Conservation (phyloP, 2,888 invertebrate species). For the Epirrita christyi region DNA sequence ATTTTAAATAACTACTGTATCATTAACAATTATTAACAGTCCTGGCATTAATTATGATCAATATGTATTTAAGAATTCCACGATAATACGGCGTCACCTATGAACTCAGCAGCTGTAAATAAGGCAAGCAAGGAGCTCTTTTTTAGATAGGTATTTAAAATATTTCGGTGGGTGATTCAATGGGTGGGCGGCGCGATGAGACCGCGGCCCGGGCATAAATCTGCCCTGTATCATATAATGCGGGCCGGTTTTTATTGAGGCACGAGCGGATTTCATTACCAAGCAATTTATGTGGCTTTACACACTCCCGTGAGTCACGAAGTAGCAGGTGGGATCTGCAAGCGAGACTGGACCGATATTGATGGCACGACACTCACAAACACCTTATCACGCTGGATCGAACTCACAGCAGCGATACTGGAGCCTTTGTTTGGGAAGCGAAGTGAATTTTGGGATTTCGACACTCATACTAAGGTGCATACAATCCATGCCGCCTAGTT, state of each 20-base stretch:
- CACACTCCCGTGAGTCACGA: constrained; percentile 24
- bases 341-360: too few relatives aligned
- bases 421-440: neutral
- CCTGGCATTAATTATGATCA: too few relatives aligned
- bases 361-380: too few relatives aligned
- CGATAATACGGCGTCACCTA: constrained; percentile 17
- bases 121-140: constrained; percentile 32
- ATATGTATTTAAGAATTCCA: neutral
- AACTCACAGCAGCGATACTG: neutral
- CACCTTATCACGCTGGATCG: neutral
- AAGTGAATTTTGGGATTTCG: neutral
- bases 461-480: neutral
- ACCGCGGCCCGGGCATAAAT: constrained; percentile 43
- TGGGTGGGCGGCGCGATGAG: constrained; percentile 33
- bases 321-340: too few relatives aligned
- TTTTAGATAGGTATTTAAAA: constrained; percentile 46
- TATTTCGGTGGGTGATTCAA: constrained; percentile 40
- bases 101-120: constrained; percentile 38
- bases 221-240: constrained; percentile 55
- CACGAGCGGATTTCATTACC: constrained; percentile 64
- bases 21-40: too few relatives aligned
- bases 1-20: too few relatives aligned
- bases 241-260: constrained; percentile 59
- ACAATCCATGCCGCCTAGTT: neutral
- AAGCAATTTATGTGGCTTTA: constrained; percentile 48